Conservation (phyloP, 1,140 invertebrate genomes). For the Ridgeia piscesae region DNA sequence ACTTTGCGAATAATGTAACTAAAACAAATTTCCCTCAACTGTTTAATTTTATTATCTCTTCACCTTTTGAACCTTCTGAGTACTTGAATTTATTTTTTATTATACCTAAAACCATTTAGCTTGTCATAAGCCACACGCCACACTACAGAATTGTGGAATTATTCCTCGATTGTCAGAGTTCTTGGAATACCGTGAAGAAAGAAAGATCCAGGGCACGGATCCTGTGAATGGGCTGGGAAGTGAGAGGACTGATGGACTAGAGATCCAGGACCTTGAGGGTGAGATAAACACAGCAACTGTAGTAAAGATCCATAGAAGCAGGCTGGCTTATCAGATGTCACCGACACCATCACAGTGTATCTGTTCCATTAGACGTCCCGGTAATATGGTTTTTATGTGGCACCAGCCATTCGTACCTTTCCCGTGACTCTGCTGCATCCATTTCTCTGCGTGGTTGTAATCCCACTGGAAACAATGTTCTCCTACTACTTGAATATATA, state of each 20-base stretch:
- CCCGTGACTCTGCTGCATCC: too few relatives aligned
- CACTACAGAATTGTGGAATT: too few relatives aligned
- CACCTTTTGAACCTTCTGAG: too few relatives aligned
- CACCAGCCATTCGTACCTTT: background rate
- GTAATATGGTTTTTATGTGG: background rate
- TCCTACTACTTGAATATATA: background rate
- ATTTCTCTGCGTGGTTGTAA: background rate
- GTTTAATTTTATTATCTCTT: too few relatives aligned
- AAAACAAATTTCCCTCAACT: too few relatives aligned
- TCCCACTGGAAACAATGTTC: background rate
- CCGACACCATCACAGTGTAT: background rate
- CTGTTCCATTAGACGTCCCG: background rate
- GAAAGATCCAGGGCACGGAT: background rate
- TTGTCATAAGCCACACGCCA: too few relatives aligned
- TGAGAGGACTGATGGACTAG: background rate
- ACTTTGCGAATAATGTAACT: too few relatives aligned
- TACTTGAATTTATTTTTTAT: too few relatives aligned
- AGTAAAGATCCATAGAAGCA: background rate
- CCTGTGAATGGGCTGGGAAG: background rate
- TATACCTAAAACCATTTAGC: too few relatives aligned
- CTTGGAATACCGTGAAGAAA: background rate
- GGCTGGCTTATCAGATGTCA: background rate
- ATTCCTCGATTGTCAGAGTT: background rate
- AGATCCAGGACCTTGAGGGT: background rate
- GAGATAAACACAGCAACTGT: background rate